A percentile compares a stretch with the other conserved stretches of the same genome.
These are phyloP conservation scores for Sinocyclocheilus grahami DNA, from an alignment of 2,113 vertebrate species.

Conservation along the genomic window DNA sequence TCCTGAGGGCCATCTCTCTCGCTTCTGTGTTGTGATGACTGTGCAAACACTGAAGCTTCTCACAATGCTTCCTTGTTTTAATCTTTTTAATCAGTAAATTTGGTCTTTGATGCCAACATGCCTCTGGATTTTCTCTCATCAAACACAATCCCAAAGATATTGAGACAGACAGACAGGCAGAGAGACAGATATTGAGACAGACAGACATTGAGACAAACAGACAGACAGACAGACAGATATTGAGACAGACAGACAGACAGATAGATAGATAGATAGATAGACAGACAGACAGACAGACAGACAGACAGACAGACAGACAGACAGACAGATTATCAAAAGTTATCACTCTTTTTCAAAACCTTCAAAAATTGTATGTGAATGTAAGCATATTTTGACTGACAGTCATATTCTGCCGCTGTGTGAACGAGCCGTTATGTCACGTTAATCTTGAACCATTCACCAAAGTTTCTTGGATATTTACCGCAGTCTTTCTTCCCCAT, in stretches of 20 bases:
- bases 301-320: not conserved
- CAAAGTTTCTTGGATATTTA: slow-evolving; percentile 56
- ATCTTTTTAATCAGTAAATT: slow-evolving; percentile 14
- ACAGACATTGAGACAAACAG: too few relatives aligned
- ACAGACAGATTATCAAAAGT: not conserved
- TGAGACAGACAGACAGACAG: too few relatives aligned
- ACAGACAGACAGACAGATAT: too few relatives aligned
- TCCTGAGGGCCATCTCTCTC: slow-evolving; percentile 44
- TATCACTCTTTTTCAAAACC: too few relatives aligned
- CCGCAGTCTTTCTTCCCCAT: slow-evolving; percentile 54
- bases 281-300: not conserved
- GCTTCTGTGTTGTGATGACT: slow-evolving; percentile 54
- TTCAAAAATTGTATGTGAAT: too few relatives aligned
- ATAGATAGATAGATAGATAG: too few relatives aligned
- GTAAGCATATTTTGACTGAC: not conserved
- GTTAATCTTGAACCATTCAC: not conserved
- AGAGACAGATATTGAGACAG: too few relatives aligned
- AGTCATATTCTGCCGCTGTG: not conserved
- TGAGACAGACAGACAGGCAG: too few relatives aligned
- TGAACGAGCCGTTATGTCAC: not conserved
- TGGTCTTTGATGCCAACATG: too few relatives aligned
- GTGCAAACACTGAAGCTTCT: not conserved
- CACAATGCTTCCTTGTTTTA: slow-evolving; percentile 55
- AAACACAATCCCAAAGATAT: too few relatives aligned
- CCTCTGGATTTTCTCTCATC: too few relatives aligned